phyloP scores from a whole-genome alignment of 2,113 vertebrate genomes.

The Kobus ellipsiprymnus region DNA sequence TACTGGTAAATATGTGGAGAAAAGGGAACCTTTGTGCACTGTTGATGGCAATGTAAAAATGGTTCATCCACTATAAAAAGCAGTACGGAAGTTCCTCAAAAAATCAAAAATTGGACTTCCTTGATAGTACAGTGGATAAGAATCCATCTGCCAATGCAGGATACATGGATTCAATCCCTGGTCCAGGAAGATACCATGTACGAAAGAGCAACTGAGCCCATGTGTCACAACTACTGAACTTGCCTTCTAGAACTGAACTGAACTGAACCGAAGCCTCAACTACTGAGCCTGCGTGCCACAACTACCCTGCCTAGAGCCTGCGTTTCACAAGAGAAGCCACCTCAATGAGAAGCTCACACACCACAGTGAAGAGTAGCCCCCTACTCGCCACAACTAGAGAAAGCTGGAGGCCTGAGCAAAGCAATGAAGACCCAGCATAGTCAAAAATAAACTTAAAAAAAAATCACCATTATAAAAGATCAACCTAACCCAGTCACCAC shows the following conservation, averaged over 20 bases:
- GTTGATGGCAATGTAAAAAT: neutral
- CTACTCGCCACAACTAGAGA: neutral
- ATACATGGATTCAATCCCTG: neutral
- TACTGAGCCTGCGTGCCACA: neutral
- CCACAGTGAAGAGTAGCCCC: neutral
- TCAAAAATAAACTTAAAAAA: neutral
- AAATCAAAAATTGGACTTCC: neutral
- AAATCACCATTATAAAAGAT: neutral
- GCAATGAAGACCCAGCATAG: neutral
- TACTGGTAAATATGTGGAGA: neutral
- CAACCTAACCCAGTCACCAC: neutral
- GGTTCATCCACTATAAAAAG: neutral
- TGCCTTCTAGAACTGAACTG: neutral
- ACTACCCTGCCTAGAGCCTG: neutral
- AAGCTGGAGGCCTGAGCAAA: neutral
- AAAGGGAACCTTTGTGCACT: neutral
- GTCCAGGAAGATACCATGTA: neutral
- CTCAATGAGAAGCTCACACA: neutral
- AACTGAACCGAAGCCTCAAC: neutral
- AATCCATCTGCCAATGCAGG: neutral
- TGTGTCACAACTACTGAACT: neutral
- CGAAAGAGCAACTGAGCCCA: neutral
- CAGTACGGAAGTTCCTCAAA: neutral
- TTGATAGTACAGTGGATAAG: neutral
- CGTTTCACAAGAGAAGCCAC: neutral